Evolutionary conservation across 2,888 invertebrate genomes (phyloP).

Genomic region (Epinotia bilunana): DNA sequence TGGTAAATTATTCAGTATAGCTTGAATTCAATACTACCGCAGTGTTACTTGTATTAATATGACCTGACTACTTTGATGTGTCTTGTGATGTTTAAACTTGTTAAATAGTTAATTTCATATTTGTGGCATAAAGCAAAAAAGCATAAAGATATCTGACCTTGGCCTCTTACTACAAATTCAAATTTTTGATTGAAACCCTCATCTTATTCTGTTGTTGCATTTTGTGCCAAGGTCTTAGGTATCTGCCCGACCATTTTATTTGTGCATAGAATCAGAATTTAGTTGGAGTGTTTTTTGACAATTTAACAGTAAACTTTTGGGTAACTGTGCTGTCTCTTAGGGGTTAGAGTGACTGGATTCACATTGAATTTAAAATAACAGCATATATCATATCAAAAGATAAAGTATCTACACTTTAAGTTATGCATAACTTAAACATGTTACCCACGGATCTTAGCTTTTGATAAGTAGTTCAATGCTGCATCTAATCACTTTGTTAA

Average conservation of each 20-base stretch:
- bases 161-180: constrained; percentile 57
- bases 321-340: constrained; percentile 66
- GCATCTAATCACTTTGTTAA: constrained; percentile 71
- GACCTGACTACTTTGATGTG: constrained; percentile 49
- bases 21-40: constrained; percentile 55
- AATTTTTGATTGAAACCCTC: constrained; percentile 39
- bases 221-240: constrained; percentile 71
- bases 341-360: constrained; percentile 69
- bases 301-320: constrained; percentile 65
- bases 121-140: too few species aligned
- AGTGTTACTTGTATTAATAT: constrained; percentile 38
- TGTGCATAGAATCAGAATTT: constrained; percentile 54
- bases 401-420: background rate
- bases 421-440: background rate
- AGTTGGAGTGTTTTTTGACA: constrained; percentile 77
- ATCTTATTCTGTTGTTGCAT: constrained; percentile 54
- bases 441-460: background rate
- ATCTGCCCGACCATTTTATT: constrained; percentile 58
- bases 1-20: constrained; percentile 56
- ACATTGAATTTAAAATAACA: constrained; percentile 54
- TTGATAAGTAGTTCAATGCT: constrained; percentile 54
- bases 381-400: constrained; percentile 8
- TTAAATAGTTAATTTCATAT: constrained; percentile 53
- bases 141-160: constrained; percentile 71
- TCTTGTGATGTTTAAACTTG: constrained; percentile 56